Evolutionary conservation across 2,113 vertebrate genomes (phyloP).

Genomic region (Cariama cristata): DNA sequence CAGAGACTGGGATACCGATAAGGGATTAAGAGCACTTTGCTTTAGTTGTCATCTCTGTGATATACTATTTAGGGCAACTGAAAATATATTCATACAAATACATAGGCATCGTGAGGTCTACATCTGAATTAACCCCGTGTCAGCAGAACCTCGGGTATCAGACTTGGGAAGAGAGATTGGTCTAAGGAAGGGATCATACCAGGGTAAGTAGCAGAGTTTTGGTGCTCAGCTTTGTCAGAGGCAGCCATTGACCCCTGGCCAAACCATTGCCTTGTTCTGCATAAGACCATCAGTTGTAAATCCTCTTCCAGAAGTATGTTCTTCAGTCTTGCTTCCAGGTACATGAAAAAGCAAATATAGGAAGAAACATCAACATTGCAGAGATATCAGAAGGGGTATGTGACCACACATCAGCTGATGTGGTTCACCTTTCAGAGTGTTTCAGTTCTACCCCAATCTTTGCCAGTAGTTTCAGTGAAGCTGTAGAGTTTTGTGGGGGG

Average conservation of each 20-base stretch:
- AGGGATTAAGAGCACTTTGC: not conserved
- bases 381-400: not conserved
- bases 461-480: not conserved
- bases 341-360: not conserved
- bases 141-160: not conserved
- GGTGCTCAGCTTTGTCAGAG: not conserved
- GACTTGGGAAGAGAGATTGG: not conserved
- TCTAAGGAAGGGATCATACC: not conserved
- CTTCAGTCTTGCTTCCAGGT: not conserved
- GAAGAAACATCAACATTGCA: not conserved
- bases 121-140: not conserved
- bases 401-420: not conserved
- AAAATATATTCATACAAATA: not conserved
- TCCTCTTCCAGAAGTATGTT: not conserved
- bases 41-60: not conserved
- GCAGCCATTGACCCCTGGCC: not conserved
- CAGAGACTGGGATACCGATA: not conserved
- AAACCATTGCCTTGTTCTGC: not conserved
- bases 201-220: not conserved
- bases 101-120: not conserved
- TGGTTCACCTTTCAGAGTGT: accelerated
- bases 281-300: not conserved
- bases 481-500: not conserved
- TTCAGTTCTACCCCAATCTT: not conserved
- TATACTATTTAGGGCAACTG: not conserved